Base-by-base conservation (phyloP, 2,113 vertebrate genomes). In the Coregonus clupeaformis region DNA sequence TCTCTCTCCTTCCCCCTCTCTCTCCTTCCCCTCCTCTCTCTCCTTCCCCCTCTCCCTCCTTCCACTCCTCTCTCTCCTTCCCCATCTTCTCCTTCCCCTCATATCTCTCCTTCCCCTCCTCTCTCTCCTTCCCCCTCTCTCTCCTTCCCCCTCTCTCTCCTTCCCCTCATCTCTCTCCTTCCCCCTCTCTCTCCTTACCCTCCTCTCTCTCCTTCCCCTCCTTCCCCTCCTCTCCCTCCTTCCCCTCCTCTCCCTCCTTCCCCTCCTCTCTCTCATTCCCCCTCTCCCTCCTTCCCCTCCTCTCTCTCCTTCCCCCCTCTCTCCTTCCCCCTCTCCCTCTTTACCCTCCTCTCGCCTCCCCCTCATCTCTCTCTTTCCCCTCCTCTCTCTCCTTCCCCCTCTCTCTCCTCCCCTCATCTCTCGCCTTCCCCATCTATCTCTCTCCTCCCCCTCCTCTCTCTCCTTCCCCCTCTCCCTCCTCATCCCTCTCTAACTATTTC, bases 141-240 rank as follows among this genome's bases (percentile, higher is more conserved):
- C n/a, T 24, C 79, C 65, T 81, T 80, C 82, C 87, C 82, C 74
- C 68, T 70, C 27, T 27, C 73, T 18, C 68, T 76, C 77, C 66
- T 71, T 27, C 73, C 93, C 92, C 95, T 94, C 95, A 92, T 95
- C 93, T 95, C 92, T 80, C 14, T 76, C 80, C 80, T 82, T 94
- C 93, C 27, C 27, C 93, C 93, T 93, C 94, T 94, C 95, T 94
- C 93, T 96, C 94, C 94, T 92, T 94, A 94, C 93, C 95, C 95
- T 92, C 95, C 94, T 95, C 95, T 95, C 95, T 96, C 94, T 95
- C 79, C 80, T 85, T 95, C 27, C 27, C n/a, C n/a, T n/a, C n/a
- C n/a, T n/a, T n/a, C n/a, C 27, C 94, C 82, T 86, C 89, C 90
- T 92, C 89, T 97, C n/a, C n/a, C 96, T 97, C 95, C 97, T 92